Base-by-base conservation (phyloP, 2,797 vertebrate genomes). In the Fistularia commersonii region DNA sequence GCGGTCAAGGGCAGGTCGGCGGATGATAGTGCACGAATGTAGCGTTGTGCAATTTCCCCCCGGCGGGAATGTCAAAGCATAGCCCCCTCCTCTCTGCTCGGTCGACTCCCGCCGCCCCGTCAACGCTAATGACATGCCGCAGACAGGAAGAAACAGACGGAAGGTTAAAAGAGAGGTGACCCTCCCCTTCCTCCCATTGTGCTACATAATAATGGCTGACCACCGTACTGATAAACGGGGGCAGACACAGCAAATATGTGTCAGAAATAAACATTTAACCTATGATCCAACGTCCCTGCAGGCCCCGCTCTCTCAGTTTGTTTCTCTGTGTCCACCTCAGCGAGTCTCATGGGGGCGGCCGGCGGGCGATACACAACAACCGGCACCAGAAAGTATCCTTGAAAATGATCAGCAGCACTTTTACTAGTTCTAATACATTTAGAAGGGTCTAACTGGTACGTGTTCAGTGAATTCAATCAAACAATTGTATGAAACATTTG, bases 61-160 rank as follows among this genome's bases (percentile, higher is more conserved):
- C 40, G 41, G 33, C 15, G 11, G 47, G 60, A 59, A 55, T 36
- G 54, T 66, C 55, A 67, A 59, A 72, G 66, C 53, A 62, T 33
- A 54, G 46, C 51, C 57, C 47, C 40, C 45, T 48, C 8, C 32
- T 34, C 38, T 75, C 51, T 32, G 51, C 66, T 14, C 67, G 70
- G 72, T 51, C 75, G 43, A 70, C 79, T 83, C 56, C 46, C 66
- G 62, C 39, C 32, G 57, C 54, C 65, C 75, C 61, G 69, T 81
- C 82, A 74, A 57, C 53, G 38, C 62, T 77, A 73, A 82, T 75
- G 74, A 66, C 61, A 62, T 41, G 45, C 10, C 7, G 37, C 36
- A 37, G 57, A 72, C 60, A 69, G 59, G 40, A 48, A 35, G 58
- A 65, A 51, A 63, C 48, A 64, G 57, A 12, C 6, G 3, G 23